Conservation (phyloP, 2,888 invertebrate genomes). For the Creontiades dilutus region DNA sequence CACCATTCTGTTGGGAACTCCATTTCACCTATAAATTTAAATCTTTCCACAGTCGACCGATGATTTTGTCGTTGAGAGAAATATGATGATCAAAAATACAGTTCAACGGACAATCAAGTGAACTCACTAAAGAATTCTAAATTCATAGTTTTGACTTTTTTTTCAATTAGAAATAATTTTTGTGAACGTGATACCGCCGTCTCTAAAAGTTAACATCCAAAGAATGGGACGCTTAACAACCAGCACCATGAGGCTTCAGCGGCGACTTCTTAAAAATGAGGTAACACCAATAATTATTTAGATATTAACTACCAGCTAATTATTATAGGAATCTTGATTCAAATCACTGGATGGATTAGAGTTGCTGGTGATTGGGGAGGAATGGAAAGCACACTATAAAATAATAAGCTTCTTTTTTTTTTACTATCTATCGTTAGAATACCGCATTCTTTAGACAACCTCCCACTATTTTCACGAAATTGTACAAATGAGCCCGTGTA, state of each 20-base stretch:
- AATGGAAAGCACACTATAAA: no score
- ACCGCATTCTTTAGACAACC: no score
- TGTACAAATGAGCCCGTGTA: no score
- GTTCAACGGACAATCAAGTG: not conserved
- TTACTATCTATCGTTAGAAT: no score
- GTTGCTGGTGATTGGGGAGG: no score
- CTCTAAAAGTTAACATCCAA: not conserved
- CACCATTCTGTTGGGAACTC: constrained; percentile 14
- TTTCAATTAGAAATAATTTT: not conserved
- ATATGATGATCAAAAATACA: not conserved
- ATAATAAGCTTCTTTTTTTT: no score
- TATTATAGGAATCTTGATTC: not conserved
- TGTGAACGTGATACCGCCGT: constrained; percentile 23
- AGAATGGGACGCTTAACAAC: constrained; percentile 56
- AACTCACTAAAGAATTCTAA: not conserved
- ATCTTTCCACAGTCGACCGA: not conserved
- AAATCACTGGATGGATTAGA: not conserved
- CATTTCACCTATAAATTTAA: not conserved
- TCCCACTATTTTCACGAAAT: no score
- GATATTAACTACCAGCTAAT: no score
- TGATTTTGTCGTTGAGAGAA: not conserved
- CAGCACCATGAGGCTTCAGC: constrained; percentile 57
- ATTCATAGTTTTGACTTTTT: not conserved
- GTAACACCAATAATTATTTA: constrained; percentile 43
- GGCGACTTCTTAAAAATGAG: constrained; percentile 58